Evolutionary conservation across 2,113 vertebrate genomes (phyloP).

Genomic region (Stegastes partitus): DNA sequence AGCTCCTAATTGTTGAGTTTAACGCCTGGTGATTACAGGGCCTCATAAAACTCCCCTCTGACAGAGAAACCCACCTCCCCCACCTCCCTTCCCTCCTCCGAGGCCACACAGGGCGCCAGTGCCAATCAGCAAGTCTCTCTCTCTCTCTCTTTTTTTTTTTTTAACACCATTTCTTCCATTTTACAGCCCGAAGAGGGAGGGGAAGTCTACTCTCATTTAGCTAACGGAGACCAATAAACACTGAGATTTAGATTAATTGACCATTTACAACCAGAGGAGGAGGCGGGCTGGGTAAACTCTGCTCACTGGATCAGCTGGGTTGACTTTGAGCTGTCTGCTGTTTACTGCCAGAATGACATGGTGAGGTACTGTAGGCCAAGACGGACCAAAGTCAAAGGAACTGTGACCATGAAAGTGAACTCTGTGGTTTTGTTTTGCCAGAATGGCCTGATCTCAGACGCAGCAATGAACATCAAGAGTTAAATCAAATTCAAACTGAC

Average conservation of each 20-base stretch:
- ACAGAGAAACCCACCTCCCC: conserved; percentile 37
- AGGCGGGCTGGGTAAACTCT: conserved; percentile 57
- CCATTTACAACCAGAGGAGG: conserved; percentile 62
- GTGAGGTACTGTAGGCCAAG: not conserved
- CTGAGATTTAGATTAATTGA: conserved; percentile 79
- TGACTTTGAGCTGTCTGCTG: conserved; percentile 47
- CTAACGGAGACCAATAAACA: conserved; percentile 74
- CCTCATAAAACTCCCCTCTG: conserved; percentile 81
- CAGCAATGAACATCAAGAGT: too few species aligned
- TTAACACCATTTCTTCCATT: conserved; percentile 65
- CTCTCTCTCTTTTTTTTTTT: too few species aligned
- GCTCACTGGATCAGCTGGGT: conserved; percentile 42
- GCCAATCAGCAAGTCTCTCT: conserved; percentile 77
- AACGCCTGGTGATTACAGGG: conserved; percentile 84
- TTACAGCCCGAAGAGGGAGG: conserved; percentile 73
- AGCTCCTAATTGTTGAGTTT: conserved; percentile 87
- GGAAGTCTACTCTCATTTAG: conserved; percentile 77
- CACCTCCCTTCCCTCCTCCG: conserved; percentile 34
- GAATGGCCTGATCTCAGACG: too few species aligned
- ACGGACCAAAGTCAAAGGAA: too few species aligned
- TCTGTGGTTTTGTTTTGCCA: too few species aligned
- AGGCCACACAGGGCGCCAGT: conserved; percentile 82
- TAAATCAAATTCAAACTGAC: too few species aligned
- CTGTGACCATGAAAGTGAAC: too few species aligned
- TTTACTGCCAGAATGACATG: not conserved